A percentile compares a stretch with the other conserved stretches of the same genome.
Conservation (phyloP, 2,888 invertebrate genomes). For the Entomobrya multifasciata region DNA sequence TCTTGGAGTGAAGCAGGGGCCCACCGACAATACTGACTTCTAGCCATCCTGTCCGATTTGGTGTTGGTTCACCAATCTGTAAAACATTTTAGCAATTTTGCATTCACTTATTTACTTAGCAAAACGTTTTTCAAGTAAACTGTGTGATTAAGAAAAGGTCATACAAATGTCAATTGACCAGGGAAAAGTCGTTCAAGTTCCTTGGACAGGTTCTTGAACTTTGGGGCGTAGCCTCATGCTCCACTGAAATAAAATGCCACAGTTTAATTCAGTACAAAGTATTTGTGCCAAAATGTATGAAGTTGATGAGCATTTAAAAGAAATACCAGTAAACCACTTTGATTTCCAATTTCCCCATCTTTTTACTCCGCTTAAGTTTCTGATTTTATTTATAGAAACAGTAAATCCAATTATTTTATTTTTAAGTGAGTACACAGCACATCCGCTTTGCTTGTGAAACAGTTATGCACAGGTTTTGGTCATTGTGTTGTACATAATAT, state of each 20-base stretch:
- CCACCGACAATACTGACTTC: slow-evolving; percentile 74
- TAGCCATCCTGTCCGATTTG: slow-evolving; percentile 70
- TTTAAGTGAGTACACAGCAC: no score
- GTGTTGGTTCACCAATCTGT: slow-evolving; percentile 73
- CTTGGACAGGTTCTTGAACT: slow-evolving; percentile 76
- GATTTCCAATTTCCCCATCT: slow-evolving; percentile 63
- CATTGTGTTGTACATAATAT: no score
- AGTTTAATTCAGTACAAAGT: no score
- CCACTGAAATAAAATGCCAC: slow-evolving; percentile 70
- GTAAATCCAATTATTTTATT: no score
- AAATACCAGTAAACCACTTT: slow-evolving; percentile 75
- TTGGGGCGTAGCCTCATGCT: slow-evolving; percentile 78
- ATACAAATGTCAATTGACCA: slow-evolving; percentile 73
- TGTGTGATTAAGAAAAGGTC: slow-evolving; percentile 10
- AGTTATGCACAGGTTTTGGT: no score
- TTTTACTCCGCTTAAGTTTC: no score
- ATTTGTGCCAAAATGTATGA: no score
- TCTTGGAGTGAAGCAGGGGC: slow-evolving; percentile 73
- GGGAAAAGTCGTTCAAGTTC: slow-evolving; percentile 77
- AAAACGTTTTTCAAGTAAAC: background rate
- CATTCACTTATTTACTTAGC: background rate
- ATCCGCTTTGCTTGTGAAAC: no score
- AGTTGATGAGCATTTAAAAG: no score
- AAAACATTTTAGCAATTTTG: background rate
- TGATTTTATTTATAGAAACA: no score